These are phyloP conservation scores for Naso thynnoides DNA, from an alignment of 2,797 vertebrate species.

Conservation along the genomic window DNA sequence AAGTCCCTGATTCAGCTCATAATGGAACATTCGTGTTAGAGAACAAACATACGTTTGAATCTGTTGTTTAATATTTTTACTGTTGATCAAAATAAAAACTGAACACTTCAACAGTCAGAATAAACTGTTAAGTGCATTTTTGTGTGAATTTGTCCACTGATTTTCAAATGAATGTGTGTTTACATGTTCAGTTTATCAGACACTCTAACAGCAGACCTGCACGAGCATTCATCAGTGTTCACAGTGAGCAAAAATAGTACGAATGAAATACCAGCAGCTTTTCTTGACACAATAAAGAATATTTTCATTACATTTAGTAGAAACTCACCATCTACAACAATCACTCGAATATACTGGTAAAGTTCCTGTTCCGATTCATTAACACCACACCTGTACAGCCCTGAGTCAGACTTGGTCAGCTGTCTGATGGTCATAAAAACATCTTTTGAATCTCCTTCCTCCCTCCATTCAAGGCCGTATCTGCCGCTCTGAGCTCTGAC, in stretches of 20 bases:
- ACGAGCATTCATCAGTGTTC: neutral
- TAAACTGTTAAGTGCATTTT: neutral
- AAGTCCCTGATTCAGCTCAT: neutral
- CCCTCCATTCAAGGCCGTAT: neutral
- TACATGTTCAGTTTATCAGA: too few species aligned
- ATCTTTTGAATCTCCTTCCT: rapidly evolving
- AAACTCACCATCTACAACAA: conserved; percentile 15
- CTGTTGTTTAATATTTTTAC: neutral
- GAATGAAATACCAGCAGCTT: too few species aligned
- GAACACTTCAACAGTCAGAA: neutral
- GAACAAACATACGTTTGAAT: neutral
- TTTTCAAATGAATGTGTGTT: too few species aligned
- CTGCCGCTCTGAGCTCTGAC: neutral
- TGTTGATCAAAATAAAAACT: neutral
- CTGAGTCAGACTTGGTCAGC: conserved; percentile 28
- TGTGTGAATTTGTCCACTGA: too few species aligned
- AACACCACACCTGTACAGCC: conserved; percentile 19
- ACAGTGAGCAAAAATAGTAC: neutral
- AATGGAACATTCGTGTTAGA: neutral
- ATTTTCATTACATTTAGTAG: too few species aligned
- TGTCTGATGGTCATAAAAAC: conserved; percentile 6
- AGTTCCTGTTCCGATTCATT: neutral
- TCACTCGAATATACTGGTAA: rapidly evolving
- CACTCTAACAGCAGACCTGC: too few species aligned
- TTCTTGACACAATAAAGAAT: too few species aligned